Conservation (phyloP, 2,113 vertebrate species). For the Lichenostomus cassidix region DNA sequence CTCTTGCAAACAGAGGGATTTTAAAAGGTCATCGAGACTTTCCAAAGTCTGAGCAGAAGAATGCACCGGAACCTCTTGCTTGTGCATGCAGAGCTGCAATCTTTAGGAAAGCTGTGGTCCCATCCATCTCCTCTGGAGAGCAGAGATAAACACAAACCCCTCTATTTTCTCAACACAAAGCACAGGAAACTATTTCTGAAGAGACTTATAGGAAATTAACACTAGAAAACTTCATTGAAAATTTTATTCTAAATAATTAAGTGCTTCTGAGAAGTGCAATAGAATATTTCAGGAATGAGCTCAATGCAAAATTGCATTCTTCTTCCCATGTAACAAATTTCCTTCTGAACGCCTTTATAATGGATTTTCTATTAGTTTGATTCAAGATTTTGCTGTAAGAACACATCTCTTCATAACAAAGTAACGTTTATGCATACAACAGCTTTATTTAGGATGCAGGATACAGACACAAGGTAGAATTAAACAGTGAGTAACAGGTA, state of each 20-base stretch:
- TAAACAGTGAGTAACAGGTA: not conserved
- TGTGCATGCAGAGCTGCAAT: not conserved
- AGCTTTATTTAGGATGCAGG: not conserved
- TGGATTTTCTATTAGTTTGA: not conserved
- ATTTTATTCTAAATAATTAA: not conserved
- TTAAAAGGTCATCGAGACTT: not conserved
- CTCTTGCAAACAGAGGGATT: not conserved
- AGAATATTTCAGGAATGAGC: not conserved
- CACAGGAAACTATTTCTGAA: not conserved
- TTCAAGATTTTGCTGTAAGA: not conserved
- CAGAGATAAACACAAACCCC: not conserved
- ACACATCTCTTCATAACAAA: not conserved
- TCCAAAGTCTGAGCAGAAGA: not conserved
- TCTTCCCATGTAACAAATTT: not conserved
- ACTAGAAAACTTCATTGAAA: not conserved
- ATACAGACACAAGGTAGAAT: not conserved
- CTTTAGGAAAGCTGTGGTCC: not conserved
- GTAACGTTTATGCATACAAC: not conserved
- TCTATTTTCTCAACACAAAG: not conserved
- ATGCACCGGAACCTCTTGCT: accelerated
- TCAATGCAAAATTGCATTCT: not conserved
- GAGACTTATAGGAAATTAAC: not conserved
- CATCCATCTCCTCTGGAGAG: not conserved
- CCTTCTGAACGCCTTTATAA: not conserved
- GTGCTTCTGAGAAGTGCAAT: not conserved